Percentiles rank a stretch among this genome's conserved stretches.
Conservation (phyloP, 53 echinoderm and acorn worm species). For the Mesocentrotus franciscanus region DNA sequence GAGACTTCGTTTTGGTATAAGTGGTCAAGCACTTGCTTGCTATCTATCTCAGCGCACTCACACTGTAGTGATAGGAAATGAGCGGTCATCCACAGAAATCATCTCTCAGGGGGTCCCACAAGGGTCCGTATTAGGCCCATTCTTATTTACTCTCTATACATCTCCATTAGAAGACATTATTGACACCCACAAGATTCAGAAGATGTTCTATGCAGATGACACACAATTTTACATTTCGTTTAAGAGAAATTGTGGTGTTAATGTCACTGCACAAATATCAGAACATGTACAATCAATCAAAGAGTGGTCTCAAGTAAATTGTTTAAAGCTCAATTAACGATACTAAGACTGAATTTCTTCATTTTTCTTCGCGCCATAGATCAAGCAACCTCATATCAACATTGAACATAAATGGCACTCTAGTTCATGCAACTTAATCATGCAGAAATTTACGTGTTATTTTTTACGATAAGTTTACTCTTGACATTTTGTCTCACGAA, state of each 20-base stretch:
- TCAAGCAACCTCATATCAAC: no score
- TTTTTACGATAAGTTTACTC: neutral
- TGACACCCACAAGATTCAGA: no score
- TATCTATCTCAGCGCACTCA: neutral
- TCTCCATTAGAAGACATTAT: neutral
- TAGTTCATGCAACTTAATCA: no score
- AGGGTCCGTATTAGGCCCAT: neutral
- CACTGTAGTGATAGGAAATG: neutral
- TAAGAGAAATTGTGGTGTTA: no score
- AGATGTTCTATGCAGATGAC: no score
- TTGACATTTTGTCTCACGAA: neutral
- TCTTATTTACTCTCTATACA: neutral
- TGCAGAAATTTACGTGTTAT: neutral
- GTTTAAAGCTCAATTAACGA: no score
- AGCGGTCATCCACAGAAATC: neutral
- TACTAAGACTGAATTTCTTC: neutral
- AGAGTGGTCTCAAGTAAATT: neutral
- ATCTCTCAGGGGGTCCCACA: neutral
- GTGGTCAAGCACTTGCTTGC: neutral
- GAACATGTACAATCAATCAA: neutral
- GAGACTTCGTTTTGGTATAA: neutral
- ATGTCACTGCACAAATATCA: no score
- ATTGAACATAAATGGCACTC: no score
- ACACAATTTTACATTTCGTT: no score
- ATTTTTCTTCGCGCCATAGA: neutral